Evolutionary conservation across 2,113 vertebrate species (phyloP).

Genomic region (Salvelinus fontinalis): DNA sequence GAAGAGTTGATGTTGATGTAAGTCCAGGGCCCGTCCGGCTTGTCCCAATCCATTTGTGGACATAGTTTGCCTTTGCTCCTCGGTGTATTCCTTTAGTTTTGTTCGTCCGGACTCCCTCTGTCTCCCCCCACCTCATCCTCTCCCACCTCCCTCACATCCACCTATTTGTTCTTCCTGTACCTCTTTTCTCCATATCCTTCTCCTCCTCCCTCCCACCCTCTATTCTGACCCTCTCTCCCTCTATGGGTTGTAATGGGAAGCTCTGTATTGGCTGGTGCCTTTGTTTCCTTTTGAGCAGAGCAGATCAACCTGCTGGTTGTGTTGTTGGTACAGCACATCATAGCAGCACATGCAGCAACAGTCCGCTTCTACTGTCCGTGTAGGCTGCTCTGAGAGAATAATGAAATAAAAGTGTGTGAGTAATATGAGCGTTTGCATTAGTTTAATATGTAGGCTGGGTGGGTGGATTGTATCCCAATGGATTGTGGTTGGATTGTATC

Average conservation of each 20-base stretch:
- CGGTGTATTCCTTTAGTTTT: background rate
- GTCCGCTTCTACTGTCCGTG: background rate
- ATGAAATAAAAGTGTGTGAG: constrained; percentile 4
- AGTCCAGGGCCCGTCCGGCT: background rate
- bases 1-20: background rate
- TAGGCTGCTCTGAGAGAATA: background rate
- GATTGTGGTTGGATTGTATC: background rate
- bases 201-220: no score
- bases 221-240: no score
- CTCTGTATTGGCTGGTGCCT: background rate
- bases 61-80: background rate
- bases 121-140: no score
- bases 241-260: no score
- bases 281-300: background rate
- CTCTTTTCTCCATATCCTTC: no score
- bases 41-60: background rate
- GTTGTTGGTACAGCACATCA: background rate
- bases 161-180: no score
- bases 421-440: constrained; percentile 4
- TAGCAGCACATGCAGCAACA: background rate
- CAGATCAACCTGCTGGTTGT: background rate
- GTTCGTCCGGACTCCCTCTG: no score
- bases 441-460: background rate
- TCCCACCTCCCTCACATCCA: no score
- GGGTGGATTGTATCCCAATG: background rate